Base-by-base conservation (phyloP, 2,113 vertebrate species). In the Lasiurus cinereus region DNA sequence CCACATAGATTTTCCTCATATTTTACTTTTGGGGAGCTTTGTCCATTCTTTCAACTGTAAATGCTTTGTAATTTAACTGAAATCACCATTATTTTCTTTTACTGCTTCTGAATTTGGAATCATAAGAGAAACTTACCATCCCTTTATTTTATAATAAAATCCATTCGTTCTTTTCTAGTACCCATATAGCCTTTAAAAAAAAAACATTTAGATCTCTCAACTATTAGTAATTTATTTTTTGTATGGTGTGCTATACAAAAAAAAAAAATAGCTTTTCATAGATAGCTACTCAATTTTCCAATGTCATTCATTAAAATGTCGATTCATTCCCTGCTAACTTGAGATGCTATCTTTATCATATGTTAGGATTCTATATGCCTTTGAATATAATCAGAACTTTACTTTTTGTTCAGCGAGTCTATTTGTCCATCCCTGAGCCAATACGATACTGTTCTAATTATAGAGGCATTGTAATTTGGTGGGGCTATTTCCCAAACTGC, bases 61-160 rank as follows among this genome's bases (percentile, higher is more conserved):
- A 62, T 52, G 29, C 19, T 91, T 84, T 73, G 12, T 74, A 39
- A 13, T 83, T 6, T 27, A 79, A 84, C 24, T 73, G 29, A 94
- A 91, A 73, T 87, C 24, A 64, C 16, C 43, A 74, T n/a, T 46
- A 21, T 36, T 84, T 94, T 92, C 39, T 72, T 85, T 89, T 13
- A 73, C 3, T 50, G 16, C 14, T 89, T 72, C n/a, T 66, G 27
- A 88, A 93, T 72, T 84, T 91, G 56, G 43, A 96, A 39, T 86
- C 56, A 66, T 46, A 56, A 76, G 8, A 66, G 5, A 87, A 24
- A 79, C 46, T 76, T 76, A 48, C 18, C 13, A 88, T 5, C 43
- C 16, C 33, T 74, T 85, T 9, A 21, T 69, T 67, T 80, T 69
- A 89, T 33, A 66, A 43, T 79, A 14, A 80, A 85, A 69, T 76